Base-by-base conservation (phyloP, 2,797 vertebrate species). In the Scarus forsteni region DNA sequence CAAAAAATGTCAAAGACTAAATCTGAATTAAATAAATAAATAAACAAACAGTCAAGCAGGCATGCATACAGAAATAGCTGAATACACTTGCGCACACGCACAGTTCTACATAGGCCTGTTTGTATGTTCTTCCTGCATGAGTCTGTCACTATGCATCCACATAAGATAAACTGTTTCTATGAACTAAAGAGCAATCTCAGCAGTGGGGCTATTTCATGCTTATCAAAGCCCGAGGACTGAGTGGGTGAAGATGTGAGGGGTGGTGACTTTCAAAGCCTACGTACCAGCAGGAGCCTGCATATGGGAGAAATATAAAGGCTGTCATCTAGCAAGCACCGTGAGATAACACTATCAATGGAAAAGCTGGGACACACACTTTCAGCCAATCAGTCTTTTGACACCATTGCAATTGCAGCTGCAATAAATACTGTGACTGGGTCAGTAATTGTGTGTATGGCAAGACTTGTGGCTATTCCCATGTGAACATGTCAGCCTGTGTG, bases 271-370 rank as follows among this genome's bases (percentile, higher is more conserved):
- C 39, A 70, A 63, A 80, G 61, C 76, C 64, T 70, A 53, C 60
- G 58, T 67, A 42, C 45, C 64, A 54, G 61, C 58, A 66, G 62
- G 60, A 73, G 64, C 19, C 61, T 49, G 70, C 62, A 63, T 66
- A 81, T 43, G 45, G 66, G 19, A 85, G 70, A 64, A 80, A 88
- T 85, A 73, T 79, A 83, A 85, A 79, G 79, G 73, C 86, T 75
- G 79, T 80, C 80, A 77, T 57, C 52, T 36, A 39, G 66, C 60
- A 73, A 71, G 69, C 1, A 0, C 63, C 60, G 57, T 7, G 0
- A 62, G 72, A 79, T 74, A 81, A 86, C 62, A 62, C 44, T 2
- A 3, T 44, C 72, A 73, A 35, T 48, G 18, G 48, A 59, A 74
- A 44, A 19, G 34, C 38, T 43, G 58, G 40, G 64, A 66, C 72